Evolutionary conservation across 2,888 invertebrate genomes (phyloP), one percentile per base, ranked within the genome.

Genomic region (Drosophila subsilvestris): DNA sequence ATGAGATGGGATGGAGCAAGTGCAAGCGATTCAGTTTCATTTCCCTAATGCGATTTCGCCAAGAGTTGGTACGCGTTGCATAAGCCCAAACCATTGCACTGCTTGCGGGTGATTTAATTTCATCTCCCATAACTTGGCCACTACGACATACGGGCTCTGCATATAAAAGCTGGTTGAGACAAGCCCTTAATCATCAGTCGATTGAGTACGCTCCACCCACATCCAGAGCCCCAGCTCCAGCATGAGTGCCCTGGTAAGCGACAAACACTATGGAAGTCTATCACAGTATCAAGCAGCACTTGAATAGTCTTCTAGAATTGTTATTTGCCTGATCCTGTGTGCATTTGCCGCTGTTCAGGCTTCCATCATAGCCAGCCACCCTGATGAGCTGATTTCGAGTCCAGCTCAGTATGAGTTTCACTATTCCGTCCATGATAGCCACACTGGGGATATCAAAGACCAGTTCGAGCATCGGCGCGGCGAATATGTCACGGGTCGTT

Each of bases 381-480:
- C 83, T 12, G 89, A 90, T 59, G 89, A 89, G 53, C 54, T 89
- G 4, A 88, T 90, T 47, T 78, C 85, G 18, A 81, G 82, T 51
- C 91, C 90, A 37, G 90, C 92, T 18, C 90, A 91, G 20, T 92
- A 92, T 51, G 92, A 92, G 69, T 92, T 92, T 67, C 91, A 90
- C 37, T 92, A 92, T 54, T 87, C 90, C 3, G 92, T 92, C 3
- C 91, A 92, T 57, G 92, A 92, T 49, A 84, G 86, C n/a, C 90
- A 90, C 43, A 92, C 92, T 10, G 92, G 92, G 14, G 92, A 92
- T 75, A 86, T 92, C 0, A 92, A 92, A 80, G 91, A 91, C 79
- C 92, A 92, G 69, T 91, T 91, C 32, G 92, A 92, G 80, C 90
- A 91, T 63, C 90, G 92, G 53, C 89, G 90, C 27, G 92, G 92